Base-by-base conservation (phyloP, 2,888 invertebrate genomes). In the Neuroscelio doddi region DNA sequence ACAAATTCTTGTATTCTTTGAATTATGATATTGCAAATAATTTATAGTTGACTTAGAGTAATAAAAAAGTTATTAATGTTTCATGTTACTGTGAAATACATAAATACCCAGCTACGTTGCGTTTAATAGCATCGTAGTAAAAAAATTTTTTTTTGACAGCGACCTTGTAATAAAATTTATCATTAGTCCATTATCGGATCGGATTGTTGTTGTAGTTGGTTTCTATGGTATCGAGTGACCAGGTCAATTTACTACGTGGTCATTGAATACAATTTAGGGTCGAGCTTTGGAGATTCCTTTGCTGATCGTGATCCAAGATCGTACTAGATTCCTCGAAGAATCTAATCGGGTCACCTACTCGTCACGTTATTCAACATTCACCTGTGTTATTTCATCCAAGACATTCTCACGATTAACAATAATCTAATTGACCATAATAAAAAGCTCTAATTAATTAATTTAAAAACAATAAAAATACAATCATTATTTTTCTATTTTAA, bases 221-320 rank as follows among this genome's bases (percentile, higher is more conserved):
- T 79, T 75, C 82, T 78, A 79, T 79, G 77, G 78, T 47, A 77
- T 70, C 80, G 73, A 78, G 71, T 83, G 83, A 83, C 83, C 83
- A 80, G 83, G 82, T 84, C 83, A 83, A 72, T 79, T 66, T 62
- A 75, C 75, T 83, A 83, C 82, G 82, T 83, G 83, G 83, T 82
- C 80, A 78, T 70, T 72, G 63, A 68, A 62, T 70, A 59, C 55
- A 59, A 62, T 45, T 62, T 21, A 50, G 44, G 39, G 50, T 52
- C 56, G 29, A 55, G 61, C 46, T 56, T 53, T 16, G 17, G 46
- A 63, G 62, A 63, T 68, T 58, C 58, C 50, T 57, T 24, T 15
- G 32, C 51, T 55, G 64, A 64, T 68, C 62, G 62, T 51, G 64
- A 67, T 58, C 64, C 46, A 61, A 71, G 68, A 71, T 73, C 62